A percentile compares a stretch with the other conserved stretches of the same genome.
Evolutionary conservation across 2,797 vertebrate species (phyloP).

Genomic region (Sternarchorhynchus goeldii): DNA sequence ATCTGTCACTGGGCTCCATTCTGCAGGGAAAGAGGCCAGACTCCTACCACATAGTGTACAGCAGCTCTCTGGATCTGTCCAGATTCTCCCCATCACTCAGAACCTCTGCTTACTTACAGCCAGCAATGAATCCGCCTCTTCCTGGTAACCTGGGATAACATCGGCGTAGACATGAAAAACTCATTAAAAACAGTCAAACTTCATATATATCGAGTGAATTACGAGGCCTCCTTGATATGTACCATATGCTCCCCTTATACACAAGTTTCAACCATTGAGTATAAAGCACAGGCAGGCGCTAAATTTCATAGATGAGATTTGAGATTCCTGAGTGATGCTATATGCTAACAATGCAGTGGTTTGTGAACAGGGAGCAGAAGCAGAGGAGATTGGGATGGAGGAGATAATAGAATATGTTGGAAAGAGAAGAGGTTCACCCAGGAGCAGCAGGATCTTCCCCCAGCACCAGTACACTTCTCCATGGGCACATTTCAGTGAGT

Average conservation of each 20-base stretch:
- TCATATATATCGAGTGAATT: background rate
- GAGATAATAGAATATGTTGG: background rate
- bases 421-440: constrained; percentile 74
- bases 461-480: constrained; percentile 85
- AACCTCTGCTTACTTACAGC: constrained; percentile 82
- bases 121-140: constrained; percentile 85
- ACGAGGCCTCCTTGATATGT: constrained; percentile 2
- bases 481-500: constrained; percentile 78
- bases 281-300: constrained; percentile 3
- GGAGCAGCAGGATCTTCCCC: constrained; percentile 86
- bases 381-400: background rate
- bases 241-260: constrained; percentile 1
- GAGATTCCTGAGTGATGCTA: background rate
- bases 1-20: constrained; percentile 78
- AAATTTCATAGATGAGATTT: background rate
- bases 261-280: background rate
- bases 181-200: constrained; percentile 7
- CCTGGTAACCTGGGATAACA: constrained; percentile 83
- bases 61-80: constrained; percentile 77
- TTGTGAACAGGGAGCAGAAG: constrained; percentile 7
- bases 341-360: constrained; percentile 6
- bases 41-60: constrained; percentile 82
- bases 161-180: constrained; percentile 1
- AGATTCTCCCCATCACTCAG: constrained; percentile 81
- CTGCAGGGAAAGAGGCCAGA: constrained; percentile 83